Base-by-base conservation (phyloP, 2,113 vertebrate genomes). In the Zosterops pallidus region DNA sequence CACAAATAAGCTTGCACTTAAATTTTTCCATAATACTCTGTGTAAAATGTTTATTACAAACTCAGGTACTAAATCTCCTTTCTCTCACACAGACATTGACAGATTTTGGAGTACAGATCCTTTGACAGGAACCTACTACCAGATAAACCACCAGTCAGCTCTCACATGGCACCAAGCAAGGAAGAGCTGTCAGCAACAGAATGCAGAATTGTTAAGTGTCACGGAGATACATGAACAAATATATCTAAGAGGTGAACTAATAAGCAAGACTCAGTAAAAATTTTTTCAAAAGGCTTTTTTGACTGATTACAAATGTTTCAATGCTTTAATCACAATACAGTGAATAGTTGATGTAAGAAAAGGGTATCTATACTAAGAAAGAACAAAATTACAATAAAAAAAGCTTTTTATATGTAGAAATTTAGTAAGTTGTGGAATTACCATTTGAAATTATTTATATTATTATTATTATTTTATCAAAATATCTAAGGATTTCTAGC, bases 111-210 rank as follows among this genome's bases (percentile, higher is more conserved):
- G 86, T 39, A 97, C 70, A 49, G 98, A 99, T 69, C 98, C 99
- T 9, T 91, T 99, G 82, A 99, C 98, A 13, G 97, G 98, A 64
- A 96, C 98, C 53, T 82, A 97, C 79, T 99, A 99, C 96, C 99
- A 99, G 96, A 98, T 98, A 93, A 99, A 99, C 75, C 74, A 81
- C 35, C 97, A 98, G 74, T 97, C 99, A 15, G 98, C 98, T 60
- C 86, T 99, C 91, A 99, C 97, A 0, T 99, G 99, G 99, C 97
- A 98, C 67, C 98, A 99, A 97, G 99, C 99, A 23, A 97, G 98
- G 94, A 98, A 97, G 94, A 99, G 99, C 96, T 99, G 99, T 94
- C 98, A 98, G 63, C 99, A 99, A 80, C 99, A 99, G 93, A 94
- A 96, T 0, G 98, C 98, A 0, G 98, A 99, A 81, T 98, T 99